Evolutionary conservation across 2,888 invertebrate species (phyloP).

Genomic region (Nesidiocoris tenuis): DNA sequence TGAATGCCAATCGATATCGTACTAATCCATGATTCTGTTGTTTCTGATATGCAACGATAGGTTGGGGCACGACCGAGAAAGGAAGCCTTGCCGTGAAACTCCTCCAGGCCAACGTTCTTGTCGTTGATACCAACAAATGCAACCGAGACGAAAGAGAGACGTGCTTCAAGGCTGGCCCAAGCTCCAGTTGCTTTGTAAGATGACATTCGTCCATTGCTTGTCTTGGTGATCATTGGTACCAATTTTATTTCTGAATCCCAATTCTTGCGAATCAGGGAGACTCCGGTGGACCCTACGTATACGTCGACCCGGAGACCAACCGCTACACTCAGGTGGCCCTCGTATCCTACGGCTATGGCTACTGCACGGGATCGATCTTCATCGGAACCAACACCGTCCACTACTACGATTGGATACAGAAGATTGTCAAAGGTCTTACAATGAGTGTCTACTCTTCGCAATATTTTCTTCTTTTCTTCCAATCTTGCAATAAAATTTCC

Average conservation of each 20-base stretch:
- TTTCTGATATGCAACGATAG: no score
- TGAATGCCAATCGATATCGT: no score
- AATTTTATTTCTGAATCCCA: background rate
- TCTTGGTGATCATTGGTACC: no score
- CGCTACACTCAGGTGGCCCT: constrained; percentile 57
- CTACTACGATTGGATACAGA: constrained; percentile 33
- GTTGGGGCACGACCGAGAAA: constrained; percentile 24
- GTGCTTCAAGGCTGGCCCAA: constrained; percentile 13
- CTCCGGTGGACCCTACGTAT: constrained; percentile 63
- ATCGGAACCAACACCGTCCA: constrained; percentile 61
- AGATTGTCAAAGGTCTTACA: constrained; percentile 19
- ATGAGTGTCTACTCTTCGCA: no score
- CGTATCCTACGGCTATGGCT: constrained; percentile 60
- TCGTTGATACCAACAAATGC: constrained; percentile 20
- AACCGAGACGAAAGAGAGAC: constrained; percentile 6
- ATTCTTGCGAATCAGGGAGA: constrained; percentile 52
- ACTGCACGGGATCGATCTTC: constrained; percentile 58
- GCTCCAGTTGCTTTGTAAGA: constrained; percentile 30
- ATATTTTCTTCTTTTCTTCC: no score
- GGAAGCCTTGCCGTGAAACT: constrained; percentile 11
- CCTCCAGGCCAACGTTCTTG: constrained; percentile 23
- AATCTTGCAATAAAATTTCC: no score
- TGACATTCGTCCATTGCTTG: no score
- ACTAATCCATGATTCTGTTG: background rate
- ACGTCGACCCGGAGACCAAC: constrained; percentile 56